A percentile compares a stretch with the other conserved stretches of the same genome.
Conservation (phyloP, 2,113 vertebrate genomes). For the Pterocles burchelli region DNA sequence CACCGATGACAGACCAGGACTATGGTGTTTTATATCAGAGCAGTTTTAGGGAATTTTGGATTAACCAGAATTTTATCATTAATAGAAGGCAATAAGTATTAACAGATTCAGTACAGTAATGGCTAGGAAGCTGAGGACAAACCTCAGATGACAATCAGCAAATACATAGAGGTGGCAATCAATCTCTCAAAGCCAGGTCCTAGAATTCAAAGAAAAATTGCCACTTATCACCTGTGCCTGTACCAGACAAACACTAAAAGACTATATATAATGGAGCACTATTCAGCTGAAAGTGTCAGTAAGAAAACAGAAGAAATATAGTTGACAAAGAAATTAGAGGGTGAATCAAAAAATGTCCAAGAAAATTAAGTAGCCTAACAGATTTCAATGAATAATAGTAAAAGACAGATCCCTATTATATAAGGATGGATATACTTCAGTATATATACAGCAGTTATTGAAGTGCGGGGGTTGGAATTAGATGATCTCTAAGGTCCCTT, state of each 20-base stretch:
- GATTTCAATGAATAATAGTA: not conserved
- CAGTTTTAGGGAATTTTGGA: not conserved
- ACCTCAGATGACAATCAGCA: not conserved
- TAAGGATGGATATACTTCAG: no score
- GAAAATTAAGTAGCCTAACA: not conserved
- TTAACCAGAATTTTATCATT: not conserved
- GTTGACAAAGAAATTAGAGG: not conserved
- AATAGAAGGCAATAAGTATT: not conserved
- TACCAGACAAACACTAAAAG: not conserved
- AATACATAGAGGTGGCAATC: not conserved
- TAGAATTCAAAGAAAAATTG: not conserved
- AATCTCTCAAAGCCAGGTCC: not conserved
- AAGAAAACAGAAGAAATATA: not conserved
- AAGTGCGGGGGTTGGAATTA: no score
- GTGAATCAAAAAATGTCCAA: not conserved
- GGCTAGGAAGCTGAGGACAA: not conserved
- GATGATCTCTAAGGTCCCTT: no score
- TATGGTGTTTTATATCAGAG: not conserved
- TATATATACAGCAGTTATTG: no score
- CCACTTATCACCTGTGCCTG: not conserved
- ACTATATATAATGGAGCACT: not conserved
- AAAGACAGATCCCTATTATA: not conserved
- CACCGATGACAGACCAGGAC: not conserved
- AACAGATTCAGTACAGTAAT: not conserved
- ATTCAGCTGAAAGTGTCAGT: not conserved